Evolutionary conservation across 2,113 vertebrate species (phyloP), one percentile per base, ranked within the genome.

Genomic region (Columba janthina): DNA sequence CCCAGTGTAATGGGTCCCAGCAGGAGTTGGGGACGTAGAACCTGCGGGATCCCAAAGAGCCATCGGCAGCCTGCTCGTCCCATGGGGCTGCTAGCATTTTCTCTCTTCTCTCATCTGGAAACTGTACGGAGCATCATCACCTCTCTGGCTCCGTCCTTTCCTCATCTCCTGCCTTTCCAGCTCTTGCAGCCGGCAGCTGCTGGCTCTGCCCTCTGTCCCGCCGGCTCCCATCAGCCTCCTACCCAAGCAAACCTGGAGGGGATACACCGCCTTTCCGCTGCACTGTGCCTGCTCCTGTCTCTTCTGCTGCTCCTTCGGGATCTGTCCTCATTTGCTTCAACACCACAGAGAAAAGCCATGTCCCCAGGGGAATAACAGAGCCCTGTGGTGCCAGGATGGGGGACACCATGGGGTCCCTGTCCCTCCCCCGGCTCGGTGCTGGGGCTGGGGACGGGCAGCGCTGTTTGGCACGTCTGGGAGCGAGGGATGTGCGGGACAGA

Each of bases 221-320:
- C 86, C 10, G 62, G 50, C 62, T 85, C 54, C 79, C 65, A 26
- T 67, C n/a, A 12, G 48, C 82, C 65, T 77, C 67, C 71, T 88
- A 94, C 94, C 90, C 93, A 95, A 96, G 92, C 62, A 29, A 80
- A 42, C n/a, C 57, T 14, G 29, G 83, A 78, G 32, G 36, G 83
- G 57, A 89, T 88, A 26, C 15, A 0, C 31, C 9, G 12, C 78
- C 89, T 84, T 70, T 83, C 93, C 8, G 6, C 91, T 73, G 60
- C 94, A 94, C 67, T 87, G 88, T 85, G 95, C 82, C 96, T 96
- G 88, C 93, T 93, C 71, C 89, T 89, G 48, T 69, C 57, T 82
- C 90, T 74, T 78, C 32, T 86, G 36, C 44, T 93, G 77, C 70
- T 67, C 85, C 38, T 85, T 75, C 9, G 28, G 65, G 83, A 89